These are phyloP conservation scores for Spheniscus humboldti DNA, from an alignment of 2,797 vertebrate genomes.

Conservation along the genomic window DNA sequence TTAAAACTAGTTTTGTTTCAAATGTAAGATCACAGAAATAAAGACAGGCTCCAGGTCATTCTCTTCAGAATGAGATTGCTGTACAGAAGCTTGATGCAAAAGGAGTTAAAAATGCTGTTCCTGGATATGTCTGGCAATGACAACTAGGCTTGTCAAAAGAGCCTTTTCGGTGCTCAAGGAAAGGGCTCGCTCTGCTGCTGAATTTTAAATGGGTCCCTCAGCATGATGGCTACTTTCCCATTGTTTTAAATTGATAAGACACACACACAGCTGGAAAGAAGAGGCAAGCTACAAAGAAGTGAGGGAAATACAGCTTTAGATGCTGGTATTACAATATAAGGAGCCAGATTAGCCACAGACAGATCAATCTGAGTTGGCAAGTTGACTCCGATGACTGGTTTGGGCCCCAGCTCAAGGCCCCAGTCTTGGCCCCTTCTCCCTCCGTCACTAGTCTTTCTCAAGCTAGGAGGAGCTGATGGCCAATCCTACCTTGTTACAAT, in stretches of 20 bases:
- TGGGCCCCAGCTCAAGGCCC: background rate
- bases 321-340: background rate
- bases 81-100: background rate
- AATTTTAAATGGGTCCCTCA: background rate
- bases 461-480: background rate
- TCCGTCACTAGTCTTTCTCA: background rate
- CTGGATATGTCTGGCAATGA: background rate
- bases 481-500: background rate
- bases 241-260: background rate
- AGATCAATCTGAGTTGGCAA: background rate
- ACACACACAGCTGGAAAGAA: background rate
- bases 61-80: background rate
- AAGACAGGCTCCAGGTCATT: background rate
- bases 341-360: background rate
- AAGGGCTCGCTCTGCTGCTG: background rate
- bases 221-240: background rate
- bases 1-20: conserved; percentile 21
- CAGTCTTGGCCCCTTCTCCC: background rate
- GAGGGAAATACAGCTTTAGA: background rate
- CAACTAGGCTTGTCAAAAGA: background rate
- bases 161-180: background rate
- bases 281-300: background rate
- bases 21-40: background rate
- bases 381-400: background rate
- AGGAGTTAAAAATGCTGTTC: background rate